phyloP scores from a whole-genome alignment of 92 coral and sea anemone species.

The Galaxea fascicularis region DNA sequence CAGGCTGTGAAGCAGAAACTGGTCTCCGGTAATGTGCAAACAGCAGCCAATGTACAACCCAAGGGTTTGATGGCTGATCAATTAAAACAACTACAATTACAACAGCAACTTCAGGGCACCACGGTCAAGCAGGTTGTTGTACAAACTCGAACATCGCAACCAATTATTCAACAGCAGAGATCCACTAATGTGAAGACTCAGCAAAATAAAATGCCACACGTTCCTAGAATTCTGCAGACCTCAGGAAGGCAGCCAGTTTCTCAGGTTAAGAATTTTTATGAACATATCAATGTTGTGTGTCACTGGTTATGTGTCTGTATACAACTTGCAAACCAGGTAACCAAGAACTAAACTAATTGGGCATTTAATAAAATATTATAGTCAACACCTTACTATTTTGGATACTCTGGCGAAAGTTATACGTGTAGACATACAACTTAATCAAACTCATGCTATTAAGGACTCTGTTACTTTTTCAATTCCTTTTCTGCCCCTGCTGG shows the following conservation, averaged over 20 bases:
- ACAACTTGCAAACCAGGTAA: too few relatives aligned
- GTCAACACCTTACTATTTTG: too few relatives aligned
- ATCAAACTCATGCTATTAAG: too few relatives aligned
- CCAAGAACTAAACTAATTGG: too few relatives aligned
- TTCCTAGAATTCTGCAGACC: slow-evolving; percentile 86
- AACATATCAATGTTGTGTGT: too few relatives aligned
- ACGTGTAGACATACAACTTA: too few relatives aligned
- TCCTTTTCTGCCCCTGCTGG: too few relatives aligned
- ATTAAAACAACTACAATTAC: slow-evolving; percentile 73
- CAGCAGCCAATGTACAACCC: slow-evolving; percentile 48
- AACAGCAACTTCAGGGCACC: slow-evolving; percentile 77
- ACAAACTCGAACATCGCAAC: slow-evolving; percentile 65
- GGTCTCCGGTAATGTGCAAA: slow-evolving; percentile 24
- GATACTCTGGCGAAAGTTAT: too few relatives aligned
- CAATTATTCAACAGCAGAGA: slow-evolving; percentile 70
- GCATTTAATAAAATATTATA: too few relatives aligned
- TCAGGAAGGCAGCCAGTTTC: slow-evolving; percentile 86
- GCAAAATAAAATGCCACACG: slow-evolving; percentile 66
- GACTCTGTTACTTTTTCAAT: too few relatives aligned
- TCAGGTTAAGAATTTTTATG: slow-evolving; percentile 65
- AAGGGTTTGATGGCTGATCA: slow-evolving; percentile 77
- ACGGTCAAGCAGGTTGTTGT: slow-evolving; percentile 55
- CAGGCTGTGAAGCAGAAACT: slow-evolving; percentile 62
- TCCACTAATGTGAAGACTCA: slow-evolving; percentile 66
- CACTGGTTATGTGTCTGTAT: too few relatives aligned